Evolutionary conservation across 2,113 vertebrate species (phyloP).

Genomic region (Eclectus roratus): DNA sequence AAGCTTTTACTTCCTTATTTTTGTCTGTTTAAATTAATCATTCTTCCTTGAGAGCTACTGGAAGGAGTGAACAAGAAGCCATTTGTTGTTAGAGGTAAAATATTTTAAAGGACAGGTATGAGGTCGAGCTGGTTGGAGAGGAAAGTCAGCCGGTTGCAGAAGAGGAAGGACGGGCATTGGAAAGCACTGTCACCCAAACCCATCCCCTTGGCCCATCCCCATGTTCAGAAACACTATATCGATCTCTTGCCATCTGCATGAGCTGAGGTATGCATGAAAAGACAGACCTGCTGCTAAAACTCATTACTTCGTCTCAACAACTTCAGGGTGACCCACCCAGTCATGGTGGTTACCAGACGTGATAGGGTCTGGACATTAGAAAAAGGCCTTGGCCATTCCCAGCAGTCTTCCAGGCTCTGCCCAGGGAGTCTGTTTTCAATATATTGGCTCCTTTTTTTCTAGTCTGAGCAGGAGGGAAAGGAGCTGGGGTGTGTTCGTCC

Average conservation of each 20-base stretch:
- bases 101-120: not conserved
- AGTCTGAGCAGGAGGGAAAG: not conserved
- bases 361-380: not conserved
- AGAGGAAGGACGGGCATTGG: not conserved
- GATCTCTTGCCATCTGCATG: rapidly evolving
- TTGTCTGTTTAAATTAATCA: not conserved
- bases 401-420: not conserved
- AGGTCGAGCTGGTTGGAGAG: not conserved
- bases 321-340: not conserved
- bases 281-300: not conserved
- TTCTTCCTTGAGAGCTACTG: not conserved
- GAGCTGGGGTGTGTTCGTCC: not conserved
- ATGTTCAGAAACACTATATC: rapidly evolving
- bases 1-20: not conserved
- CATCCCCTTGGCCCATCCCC: not conserved
- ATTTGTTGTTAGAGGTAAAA: not conserved
- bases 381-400: not conserved
- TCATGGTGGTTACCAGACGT: not conserved
- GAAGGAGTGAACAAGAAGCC: not conserved
- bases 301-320: not conserved
- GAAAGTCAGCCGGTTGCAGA: not conserved
- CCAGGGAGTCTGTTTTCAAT: not conserved
- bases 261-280: not conserved
- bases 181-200: not conserved
- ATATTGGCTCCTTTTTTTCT: not conserved